Evolutionary conservation across 2,797 vertebrate genomes (phyloP).

Genomic region (Lacerta agilis): DNA sequence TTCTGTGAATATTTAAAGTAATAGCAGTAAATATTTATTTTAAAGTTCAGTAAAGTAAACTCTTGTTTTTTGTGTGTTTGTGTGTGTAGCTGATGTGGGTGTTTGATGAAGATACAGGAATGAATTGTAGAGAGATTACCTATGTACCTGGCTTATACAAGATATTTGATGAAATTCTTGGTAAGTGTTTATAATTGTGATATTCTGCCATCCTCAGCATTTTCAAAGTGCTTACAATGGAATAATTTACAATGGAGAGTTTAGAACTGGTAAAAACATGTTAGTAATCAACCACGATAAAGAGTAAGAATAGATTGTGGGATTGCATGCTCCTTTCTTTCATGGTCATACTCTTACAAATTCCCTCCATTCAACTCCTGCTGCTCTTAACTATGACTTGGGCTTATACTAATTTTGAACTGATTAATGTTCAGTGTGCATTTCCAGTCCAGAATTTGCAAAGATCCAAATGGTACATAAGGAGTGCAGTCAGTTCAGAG

Average conservation of each 20-base stretch:
- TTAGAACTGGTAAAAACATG: neutral
- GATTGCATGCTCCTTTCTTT: neutral
- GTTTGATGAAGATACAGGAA: constrained; percentile 95
- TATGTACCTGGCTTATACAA: constrained; percentile 98
- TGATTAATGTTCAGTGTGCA: neutral
- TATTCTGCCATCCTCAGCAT: neutral
- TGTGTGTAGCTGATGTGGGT: constrained; percentile 93
- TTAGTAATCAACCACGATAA: neutral
- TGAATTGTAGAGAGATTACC: constrained; percentile 96
- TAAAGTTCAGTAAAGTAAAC: constrained; percentile 15
- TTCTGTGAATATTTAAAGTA: neutral
- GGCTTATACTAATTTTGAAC: neutral
- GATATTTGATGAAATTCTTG: constrained; percentile 99
- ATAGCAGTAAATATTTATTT: neutral
- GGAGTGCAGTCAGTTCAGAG: neutral
- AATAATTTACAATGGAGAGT: neutral
- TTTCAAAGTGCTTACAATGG: constrained; percentile 6
- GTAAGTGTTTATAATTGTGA: constrained; percentile 79
- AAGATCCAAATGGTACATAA: neutral
- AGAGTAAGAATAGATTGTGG: neutral
- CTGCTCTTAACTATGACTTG: neutral
- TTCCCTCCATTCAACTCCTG: neutral
- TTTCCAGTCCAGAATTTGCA: neutral
- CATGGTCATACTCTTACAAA: neutral
- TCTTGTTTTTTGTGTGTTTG: constrained; percentile 59